Conservation (phyloP, 64 coral and sea anemone species). For the Porites australiensis region DNA sequence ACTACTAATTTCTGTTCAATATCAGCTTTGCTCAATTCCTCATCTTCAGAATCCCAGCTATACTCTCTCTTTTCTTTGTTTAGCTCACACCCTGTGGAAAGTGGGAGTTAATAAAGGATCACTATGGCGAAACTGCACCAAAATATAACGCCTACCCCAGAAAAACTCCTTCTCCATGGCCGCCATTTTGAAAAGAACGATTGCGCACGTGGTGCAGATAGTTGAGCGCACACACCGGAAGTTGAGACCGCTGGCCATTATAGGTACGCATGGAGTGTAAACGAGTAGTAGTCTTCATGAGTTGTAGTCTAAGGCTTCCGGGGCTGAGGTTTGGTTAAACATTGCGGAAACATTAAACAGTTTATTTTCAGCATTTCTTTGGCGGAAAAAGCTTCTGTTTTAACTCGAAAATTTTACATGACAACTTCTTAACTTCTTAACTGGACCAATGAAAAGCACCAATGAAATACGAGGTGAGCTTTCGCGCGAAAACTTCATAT, state of each 20-base stretch:
- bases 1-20: slow-evolving; percentile 65
- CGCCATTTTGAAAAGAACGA: slow-evolving; percentile 73
- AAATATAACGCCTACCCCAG: slow-evolving; percentile 53
- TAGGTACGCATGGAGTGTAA: background rate
- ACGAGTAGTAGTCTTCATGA: background rate
- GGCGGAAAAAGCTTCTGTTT: no score
- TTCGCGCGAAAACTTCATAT: no score
- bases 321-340: background rate
- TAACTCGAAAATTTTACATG: no score
- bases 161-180: slow-evolving; percentile 71
- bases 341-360: no score
- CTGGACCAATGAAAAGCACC: no score
- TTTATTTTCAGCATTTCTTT: no score
- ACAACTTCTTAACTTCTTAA: no score
- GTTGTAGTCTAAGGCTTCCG: background rate
- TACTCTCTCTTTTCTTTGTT: slow-evolving; percentile 47
- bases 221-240: background rate
- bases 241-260: background rate
- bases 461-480: no score
- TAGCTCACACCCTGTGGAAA: slow-evolving; percentile 41
- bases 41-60: slow-evolving; percentile 52
- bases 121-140: background rate
- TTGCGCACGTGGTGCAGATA: background rate
- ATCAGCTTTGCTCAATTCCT: slow-evolving; percentile 33
- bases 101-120: background rate